Evolutionary conservation across 2,113 vertebrate species (phyloP).

Genomic region (Glaucomys volans): DNA sequence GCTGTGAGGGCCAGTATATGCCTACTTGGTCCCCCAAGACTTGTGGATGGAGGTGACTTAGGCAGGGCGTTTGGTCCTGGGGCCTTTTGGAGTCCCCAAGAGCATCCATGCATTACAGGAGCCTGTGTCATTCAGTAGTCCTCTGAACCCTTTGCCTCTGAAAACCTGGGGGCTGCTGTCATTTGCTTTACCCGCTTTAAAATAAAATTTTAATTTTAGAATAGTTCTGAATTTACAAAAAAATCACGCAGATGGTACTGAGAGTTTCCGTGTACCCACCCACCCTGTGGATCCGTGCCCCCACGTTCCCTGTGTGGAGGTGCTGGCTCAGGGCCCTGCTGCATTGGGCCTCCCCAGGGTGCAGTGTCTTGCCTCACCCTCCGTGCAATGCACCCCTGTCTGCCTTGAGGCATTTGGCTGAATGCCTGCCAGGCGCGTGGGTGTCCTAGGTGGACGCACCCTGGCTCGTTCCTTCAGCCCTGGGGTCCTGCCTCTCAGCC

Average conservation of each 20-base stretch:
- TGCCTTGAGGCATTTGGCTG: background rate
- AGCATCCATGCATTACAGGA: too few species aligned
- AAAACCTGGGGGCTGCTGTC: background rate
- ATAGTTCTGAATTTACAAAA: background rate
- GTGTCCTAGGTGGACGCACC: background rate
- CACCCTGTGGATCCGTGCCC: too few species aligned
- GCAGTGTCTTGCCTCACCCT: too few species aligned
- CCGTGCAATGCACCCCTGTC: background rate
- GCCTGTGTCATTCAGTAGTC: fast-evolving
- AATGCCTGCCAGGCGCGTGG: too few species aligned
- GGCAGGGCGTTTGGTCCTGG: background rate
- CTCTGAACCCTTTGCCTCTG: background rate
- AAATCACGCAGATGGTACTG: background rate
- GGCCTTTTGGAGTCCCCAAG: background rate
- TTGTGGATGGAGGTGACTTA: background rate
- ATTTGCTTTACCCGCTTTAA: background rate
- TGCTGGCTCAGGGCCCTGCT: background rate
- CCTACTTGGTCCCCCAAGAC: background rate
- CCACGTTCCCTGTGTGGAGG: fast-evolving
- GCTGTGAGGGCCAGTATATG: too few species aligned
- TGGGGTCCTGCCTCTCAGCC: background rate
- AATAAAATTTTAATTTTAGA: background rate
- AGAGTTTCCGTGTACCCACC: too few species aligned
- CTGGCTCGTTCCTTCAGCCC: background rate
- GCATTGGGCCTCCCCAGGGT: background rate